These are phyloP conservation scores for Phylloscopus collybita DNA, from an alignment of 2,797 vertebrate species.

Conservation along the genomic window DNA sequence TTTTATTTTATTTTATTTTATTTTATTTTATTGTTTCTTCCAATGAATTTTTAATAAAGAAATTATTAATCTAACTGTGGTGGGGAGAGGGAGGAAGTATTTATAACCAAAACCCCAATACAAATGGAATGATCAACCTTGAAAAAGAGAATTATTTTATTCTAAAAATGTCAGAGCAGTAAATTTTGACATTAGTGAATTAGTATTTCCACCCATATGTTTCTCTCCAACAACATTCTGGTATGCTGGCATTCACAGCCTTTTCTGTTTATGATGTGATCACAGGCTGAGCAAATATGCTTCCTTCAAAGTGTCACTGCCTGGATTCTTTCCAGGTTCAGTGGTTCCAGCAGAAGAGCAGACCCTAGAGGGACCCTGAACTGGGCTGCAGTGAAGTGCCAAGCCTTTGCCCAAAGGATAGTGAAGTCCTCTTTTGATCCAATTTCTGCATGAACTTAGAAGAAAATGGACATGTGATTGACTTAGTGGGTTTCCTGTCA, in stretches of 20 bases:
- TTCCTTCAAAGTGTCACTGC: conserved; percentile 23
- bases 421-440: not conserved
- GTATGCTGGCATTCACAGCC: conserved; percentile 11
- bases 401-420: not conserved
- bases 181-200: conserved; percentile 3
- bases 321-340: conserved; percentile 23
- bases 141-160: not conserved
- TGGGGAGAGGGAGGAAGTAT: not conserved
- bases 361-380: not conserved
- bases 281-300: not conserved
- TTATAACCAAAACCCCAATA: not conserved
- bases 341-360: not conserved
- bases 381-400: not conserved
- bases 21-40: not conserved
- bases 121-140: not conserved
- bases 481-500: not conserved
- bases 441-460: not conserved
- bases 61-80: not conserved
- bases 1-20: not conserved
- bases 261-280: conserved; percentile 34
- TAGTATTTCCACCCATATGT: conserved; percentile 49
- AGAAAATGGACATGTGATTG: not conserved
- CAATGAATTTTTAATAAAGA: not conserved
- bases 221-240: conserved; percentile 55
- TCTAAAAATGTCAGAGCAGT: not conserved